Evolutionary conservation across 2,797 vertebrate genomes (phyloP), one percentile per base, ranked within the genome.

Genomic region (Glyptemys insculpta): DNA sequence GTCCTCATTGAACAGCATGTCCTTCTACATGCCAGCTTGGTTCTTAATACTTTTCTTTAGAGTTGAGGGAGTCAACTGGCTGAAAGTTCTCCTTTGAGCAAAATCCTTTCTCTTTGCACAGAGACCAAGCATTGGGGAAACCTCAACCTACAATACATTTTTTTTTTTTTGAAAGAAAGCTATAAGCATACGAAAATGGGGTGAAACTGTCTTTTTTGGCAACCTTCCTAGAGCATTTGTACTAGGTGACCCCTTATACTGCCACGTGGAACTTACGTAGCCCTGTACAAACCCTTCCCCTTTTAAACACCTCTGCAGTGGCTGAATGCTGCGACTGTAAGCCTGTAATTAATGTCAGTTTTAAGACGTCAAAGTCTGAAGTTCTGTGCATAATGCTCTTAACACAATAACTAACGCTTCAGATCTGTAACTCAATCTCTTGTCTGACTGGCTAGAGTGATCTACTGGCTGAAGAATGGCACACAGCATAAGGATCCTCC

Each of bases 31-130:
- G 56, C 85, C 90, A 79, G 54, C 7, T 8, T 57, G 52, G 52
- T 47, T 57, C 54, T 56, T 44, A 4, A 44, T 87, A 19, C 49
- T 19, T 78, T 87, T 83, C 47, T 52, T 91, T 59, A 54, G 86
- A 79, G 52, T 0, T 0, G 37, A n/a, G 31, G 72, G 52, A 85
- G 79, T 65, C 87, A 88, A 31, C 7, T 9, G 21, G 81, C n/a
- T 79, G 53, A 37, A 87, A 89, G 52, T 52, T 52, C 52, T 52
- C 52, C 52, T 52, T 18, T 52, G 52, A 52, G 52, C 52, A 52
- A 52, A 18, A 52, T 52, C 52, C 16, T 37, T 68, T 59, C 47
- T 52, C 29, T 6, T 3, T 15, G 47, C 56, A 37, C 0, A 0
- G 86, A 72, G 56, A 41, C 9, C 25, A 54, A 85, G 72, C 7